Evolutionary conservation across 2,113 vertebrate genomes (phyloP), one percentile per base, ranked within the genome.

Genomic region (Nanorana parkeri): DNA sequence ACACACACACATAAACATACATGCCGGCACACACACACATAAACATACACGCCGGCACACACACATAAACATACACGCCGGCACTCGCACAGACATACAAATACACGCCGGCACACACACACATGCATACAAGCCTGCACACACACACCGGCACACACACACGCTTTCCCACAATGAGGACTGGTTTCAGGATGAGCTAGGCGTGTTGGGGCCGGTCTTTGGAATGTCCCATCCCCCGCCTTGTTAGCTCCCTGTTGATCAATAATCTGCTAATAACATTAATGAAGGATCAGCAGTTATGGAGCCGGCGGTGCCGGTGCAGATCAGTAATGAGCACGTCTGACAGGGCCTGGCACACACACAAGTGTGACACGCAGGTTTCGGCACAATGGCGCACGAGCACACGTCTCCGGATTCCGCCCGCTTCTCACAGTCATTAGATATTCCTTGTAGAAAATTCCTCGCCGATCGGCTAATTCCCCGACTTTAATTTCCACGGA

Each of bases 201-300:
- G 36, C 74, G 28, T 77, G 74, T 63, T 47, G 21, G 58, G 74
- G 58, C 74, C 74, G 6, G 74, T 64, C 74, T 21, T 17, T 47
- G 74, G 74, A 77, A 77, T 77, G 29, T 55, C 26, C 74, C 72
- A 32, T 41, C 74, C 74, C 29, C 28, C 58, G 5, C 23, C 68
- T 72, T 10, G 24, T 55, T 55, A 41, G 58, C 74, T 63, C 56
- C 74, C 74, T 77, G 74, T 64, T 24, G 74, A 77, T 77, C 74
- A 77, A 77, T 77, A 77, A 77, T 77, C 74, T 77, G 32, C 74
- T 77, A 77, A 77, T 77, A 64, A 47, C 74, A 77, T 77, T 77
- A 77, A 77, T 77, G 4, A 77, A 77, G 74, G 74, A 77, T 77
- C 74, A 63, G 56, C 47, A 21, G 56, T 17, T 51, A 77, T 64